Base-by-base conservation (phyloP, 2,797 vertebrate species). In the Bufotes viridis region DNA sequence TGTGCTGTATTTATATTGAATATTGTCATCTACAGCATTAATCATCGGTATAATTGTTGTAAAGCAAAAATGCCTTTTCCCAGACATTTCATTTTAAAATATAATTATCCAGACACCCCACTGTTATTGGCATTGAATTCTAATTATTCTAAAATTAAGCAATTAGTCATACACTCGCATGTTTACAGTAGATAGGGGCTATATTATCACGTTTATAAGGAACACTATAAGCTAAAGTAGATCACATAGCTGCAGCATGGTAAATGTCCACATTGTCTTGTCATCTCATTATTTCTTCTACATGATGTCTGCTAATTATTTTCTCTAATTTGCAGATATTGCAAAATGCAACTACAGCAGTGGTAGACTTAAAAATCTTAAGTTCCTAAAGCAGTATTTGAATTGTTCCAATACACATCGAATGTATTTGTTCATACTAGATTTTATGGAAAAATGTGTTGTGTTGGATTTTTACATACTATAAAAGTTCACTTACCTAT, bases 71-170 rank as follows among this genome's bases (percentile, higher is more conserved):
- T 91, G 91, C 82, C 88, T 93, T 93, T 94, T 94, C 91, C 90
- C 90, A 93, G 93, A 92, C 90, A 91, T 93, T 95, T 95, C 88
- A 92, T 95, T 93, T 91, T 91, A 91, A 94, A 95, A 93, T 92
- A 94, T 91, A 94, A 95, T 95, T 95, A 95, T 93, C 90, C 88
- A 92, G 91, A 91, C 90, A 94, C 93, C 92, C 93, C 92, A 88
- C 91, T 93, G 93, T 91, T 95, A 95, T 94, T 93, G 90, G 80
- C 89, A 93, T 70, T 91, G 91, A 92, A 94, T 94, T 90, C 92
- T 95, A 95, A 95, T 95, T 95, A 93, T 92, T 93, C 94, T 87
- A 92, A 93, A 95, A 95, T 95, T 89, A 95, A 94, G 74, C 42
- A 76, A 94, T 95, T 93, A 93, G 93, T 96, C 92, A 95, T 92